phyloP scores from a whole-genome alignment of 2,797 vertebrate species.

The Acropternis orthonyx region DNA sequence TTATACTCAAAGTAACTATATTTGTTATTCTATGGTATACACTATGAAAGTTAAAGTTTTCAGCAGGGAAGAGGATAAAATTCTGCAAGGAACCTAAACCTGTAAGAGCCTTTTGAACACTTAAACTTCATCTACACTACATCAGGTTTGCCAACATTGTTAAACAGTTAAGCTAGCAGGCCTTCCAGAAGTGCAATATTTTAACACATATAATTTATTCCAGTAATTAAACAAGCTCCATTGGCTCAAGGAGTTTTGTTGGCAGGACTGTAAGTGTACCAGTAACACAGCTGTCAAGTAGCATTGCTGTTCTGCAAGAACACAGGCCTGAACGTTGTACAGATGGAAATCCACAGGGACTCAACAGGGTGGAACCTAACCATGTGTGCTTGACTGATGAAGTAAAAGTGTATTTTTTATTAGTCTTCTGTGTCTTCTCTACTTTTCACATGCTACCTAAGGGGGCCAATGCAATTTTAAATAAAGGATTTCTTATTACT shows the following conservation, averaged over 20 bases:
- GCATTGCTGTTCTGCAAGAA: neutral
- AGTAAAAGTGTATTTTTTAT: neutral
- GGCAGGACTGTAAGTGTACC: neutral
- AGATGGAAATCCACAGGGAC: neutral
- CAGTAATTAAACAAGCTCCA: neutral
- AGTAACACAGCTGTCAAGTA: neutral
- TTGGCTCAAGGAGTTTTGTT: neutral
- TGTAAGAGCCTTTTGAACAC: neutral
- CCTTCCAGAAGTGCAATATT: neutral
- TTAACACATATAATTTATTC: neutral
- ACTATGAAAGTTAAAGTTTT: neutral
- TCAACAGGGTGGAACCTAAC: neutral
- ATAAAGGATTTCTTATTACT: neutral
- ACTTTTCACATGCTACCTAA: neutral
- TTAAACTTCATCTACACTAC: neutral
- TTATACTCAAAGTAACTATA: neutral
- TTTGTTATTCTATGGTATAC: neutral
- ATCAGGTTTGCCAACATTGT: neutral
- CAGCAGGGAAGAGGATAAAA: neutral
- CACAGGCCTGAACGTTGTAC: neutral
- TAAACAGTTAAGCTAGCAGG: neutral
- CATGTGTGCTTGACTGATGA: neutral
- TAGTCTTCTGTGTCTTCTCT: neutral
- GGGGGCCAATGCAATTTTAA: neutral
- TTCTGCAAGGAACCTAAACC: neutral